A percentile compares a stretch with the other conserved stretches of the same genome.
Evolutionary conservation across 2,888 invertebrate species (phyloP).

Genomic region (Caenorhabditis uteleia): DNA sequence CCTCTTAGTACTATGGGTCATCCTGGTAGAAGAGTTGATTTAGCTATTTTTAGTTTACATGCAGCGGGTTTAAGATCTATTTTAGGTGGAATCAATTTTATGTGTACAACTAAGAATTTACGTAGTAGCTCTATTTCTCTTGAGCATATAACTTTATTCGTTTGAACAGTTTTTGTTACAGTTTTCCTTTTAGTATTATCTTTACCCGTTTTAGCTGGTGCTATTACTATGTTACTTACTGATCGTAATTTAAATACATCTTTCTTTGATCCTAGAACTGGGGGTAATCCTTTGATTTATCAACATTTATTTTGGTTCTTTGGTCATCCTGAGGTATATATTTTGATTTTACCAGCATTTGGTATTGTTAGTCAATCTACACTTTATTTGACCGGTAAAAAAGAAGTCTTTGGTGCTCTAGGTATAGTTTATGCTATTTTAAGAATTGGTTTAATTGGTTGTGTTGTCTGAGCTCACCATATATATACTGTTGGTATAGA

Average conservation of each 20-base stretch:
- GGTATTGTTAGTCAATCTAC: slow-evolving; percentile 83
- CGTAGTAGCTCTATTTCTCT: slow-evolving; percentile 75
- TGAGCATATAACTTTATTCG: slow-evolving; percentile 79
- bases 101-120: slow-evolving; percentile 81
- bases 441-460: slow-evolving; percentile 82
- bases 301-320: slow-evolving; percentile 88
- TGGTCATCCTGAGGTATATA: slow-evolving; percentile 86
- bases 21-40: slow-evolving; percentile 78
- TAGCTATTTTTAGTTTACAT: slow-evolving; percentile 81
- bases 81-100: slow-evolving; percentile 82
- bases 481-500: slow-evolving; percentile 86
- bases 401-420: slow-evolving; percentile 60
- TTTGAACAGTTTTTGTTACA: slow-evolving; percentile 79
- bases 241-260: slow-evolving; percentile 83
- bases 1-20: slow-evolving; percentile 78
- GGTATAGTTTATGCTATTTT: slow-evolving; percentile 81
- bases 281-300: slow-evolving; percentile 82
- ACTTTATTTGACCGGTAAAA: slow-evolving; percentile 77
- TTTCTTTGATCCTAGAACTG: slow-evolving; percentile 82
- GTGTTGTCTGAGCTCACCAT: slow-evolving; percentile 85
- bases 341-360: slow-evolving; percentile 84
- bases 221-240: slow-evolving; percentile 81
- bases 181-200: slow-evolving; percentile 77
- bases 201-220: slow-evolving; percentile 81
- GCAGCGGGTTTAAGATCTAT: slow-evolving; percentile 76